Evolutionary conservation across 2,797 vertebrate genomes (phyloP).

Genomic region (Acanthornis magna): DNA sequence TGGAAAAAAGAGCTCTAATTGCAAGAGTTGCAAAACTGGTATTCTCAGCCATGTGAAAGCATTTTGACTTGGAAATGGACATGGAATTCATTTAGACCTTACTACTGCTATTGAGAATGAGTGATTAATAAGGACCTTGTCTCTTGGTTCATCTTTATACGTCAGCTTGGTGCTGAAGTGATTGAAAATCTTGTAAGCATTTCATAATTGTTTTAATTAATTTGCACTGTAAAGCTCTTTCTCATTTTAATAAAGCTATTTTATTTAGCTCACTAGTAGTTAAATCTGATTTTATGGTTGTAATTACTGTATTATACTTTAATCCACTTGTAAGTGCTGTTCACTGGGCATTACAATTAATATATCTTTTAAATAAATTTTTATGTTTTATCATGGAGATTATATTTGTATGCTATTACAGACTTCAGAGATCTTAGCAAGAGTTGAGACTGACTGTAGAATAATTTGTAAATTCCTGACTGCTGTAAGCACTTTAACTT

Average conservation of each 20-base stretch:
- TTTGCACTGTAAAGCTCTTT: neutral
- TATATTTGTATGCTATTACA: neutral
- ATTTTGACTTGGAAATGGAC: neutral
- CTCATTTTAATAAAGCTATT: conserved; percentile 12
- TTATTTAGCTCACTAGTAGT: neutral
- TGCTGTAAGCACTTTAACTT: neutral
- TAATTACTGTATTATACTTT: conserved; percentile 25
- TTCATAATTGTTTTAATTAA: conserved; percentile 36
- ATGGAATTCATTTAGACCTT: neutral
- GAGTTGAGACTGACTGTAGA: neutral
- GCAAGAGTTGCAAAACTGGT: neutral
- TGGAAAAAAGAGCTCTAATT: neutral
- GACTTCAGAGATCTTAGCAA: neutral
- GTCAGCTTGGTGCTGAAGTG: neutral
- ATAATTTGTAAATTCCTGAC: neutral
- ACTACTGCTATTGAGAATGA: neutral
- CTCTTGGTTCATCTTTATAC: neutral
- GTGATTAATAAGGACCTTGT: neutral
- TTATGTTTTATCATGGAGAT: neutral
- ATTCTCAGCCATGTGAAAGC: neutral
- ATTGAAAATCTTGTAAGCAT: conserved; percentile 26
- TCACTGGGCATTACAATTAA: neutral
- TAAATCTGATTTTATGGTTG: conserved; percentile 23
- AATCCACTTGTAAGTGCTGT: neutral
- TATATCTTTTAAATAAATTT: neutral